Evolutionary conservation across 1,140 invertebrate genomes (phyloP).

Genomic region (Babylonia areolata): DNA sequence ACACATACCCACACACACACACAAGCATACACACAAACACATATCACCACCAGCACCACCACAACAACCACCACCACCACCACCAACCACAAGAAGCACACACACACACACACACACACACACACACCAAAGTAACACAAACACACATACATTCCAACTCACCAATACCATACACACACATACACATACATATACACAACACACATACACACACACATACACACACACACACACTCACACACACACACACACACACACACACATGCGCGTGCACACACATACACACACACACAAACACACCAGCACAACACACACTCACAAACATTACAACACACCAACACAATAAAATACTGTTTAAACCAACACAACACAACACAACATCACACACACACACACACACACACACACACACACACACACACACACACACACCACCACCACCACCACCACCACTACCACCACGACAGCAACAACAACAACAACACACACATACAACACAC

Average conservation of each 20-base stretch:
- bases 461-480: too few relatives aligned
- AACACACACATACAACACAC: neutral
- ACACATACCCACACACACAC: neutral
- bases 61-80: too few relatives aligned
- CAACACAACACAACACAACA: neutral
- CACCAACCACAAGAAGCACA: too few relatives aligned
- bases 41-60: too few relatives aligned
- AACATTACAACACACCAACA: neutral
- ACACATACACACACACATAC: slow-evolving; percentile 5
- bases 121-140: neutral
- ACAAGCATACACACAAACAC: neutral
- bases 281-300: neutral
- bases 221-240: neutral
- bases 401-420: slow-evolving; percentile 34
- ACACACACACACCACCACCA: slow-evolving; percentile 27
- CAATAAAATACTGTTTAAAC: too few relatives aligned
- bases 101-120: slow-evolving; percentile 5
- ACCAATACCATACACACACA: neutral
- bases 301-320: neutral
- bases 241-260: slow-evolving; percentile 1
- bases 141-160: neutral
- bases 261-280: slow-evolving; percentile 1
- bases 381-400: slow-evolving; percentile 25
- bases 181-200: neutral
- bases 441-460: too few relatives aligned